phyloP scores from a whole-genome alignment of 2,113 vertebrate genomes.

The Campylomormyrus tamandua region DNA sequence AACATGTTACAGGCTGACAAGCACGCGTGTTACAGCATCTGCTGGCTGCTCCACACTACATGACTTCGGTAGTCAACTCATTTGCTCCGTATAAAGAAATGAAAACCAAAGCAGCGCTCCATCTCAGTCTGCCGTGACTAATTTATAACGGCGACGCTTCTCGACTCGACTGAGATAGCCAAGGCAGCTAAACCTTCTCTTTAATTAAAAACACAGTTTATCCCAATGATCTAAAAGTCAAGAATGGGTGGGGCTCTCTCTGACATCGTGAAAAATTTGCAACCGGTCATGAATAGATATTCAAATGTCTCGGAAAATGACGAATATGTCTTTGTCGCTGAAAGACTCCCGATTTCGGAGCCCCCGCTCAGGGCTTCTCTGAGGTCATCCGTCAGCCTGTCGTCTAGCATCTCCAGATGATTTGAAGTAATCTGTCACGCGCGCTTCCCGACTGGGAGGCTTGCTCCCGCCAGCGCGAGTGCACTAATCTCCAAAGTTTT shows the following conservation, averaged over 20 bases:
- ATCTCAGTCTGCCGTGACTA: not conserved
- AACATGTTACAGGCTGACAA: not conserved
- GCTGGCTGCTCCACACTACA: not conserved
- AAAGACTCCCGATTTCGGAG: constrained; percentile 34
- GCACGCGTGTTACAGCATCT: not conserved
- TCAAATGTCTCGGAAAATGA: constrained; percentile 43
- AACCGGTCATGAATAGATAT: constrained; percentile 52
- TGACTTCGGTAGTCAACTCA: not conserved
- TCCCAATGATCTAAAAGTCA: constrained; percentile 39
- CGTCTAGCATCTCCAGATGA: constrained; percentile 33
- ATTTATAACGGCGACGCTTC: constrained; percentile 36
- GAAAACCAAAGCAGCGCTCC: not conserved
- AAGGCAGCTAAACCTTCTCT: constrained; percentile 27
- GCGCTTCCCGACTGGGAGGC: not conserved
- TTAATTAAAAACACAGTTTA: constrained; percentile 52
- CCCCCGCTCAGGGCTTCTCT: constrained; percentile 35
- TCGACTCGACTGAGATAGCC: constrained; percentile 42
- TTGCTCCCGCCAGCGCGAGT: constrained; percentile 6
- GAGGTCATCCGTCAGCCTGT: constrained; percentile 48
- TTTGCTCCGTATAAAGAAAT: not conserved
- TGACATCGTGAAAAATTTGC: constrained; percentile 22
- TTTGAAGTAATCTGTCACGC: constrained; percentile 39
- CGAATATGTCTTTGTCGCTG: constrained; percentile 35
- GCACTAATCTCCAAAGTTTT: constrained; percentile 17
- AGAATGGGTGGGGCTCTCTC: constrained; percentile 17